A percentile compares a stretch with the other conserved stretches of the same genome.
phyloP scores from a whole-genome alignment of 2,797 vertebrate genomes.

The Meriones psammophilus region DNA sequence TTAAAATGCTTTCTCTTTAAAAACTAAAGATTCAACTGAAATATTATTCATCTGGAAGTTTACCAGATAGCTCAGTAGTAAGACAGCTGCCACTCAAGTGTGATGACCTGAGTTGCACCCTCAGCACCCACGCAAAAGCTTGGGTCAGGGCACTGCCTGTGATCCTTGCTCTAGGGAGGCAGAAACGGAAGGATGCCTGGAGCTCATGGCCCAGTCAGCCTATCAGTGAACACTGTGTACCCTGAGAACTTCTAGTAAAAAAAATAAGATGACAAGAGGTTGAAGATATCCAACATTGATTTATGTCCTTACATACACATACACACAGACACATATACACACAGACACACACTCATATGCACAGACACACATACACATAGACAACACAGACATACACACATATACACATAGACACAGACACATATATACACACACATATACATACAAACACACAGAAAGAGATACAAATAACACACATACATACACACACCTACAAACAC shows the following conservation, averaged over 20 bases:
- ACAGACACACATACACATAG: too few species aligned
- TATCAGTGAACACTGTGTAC: background rate
- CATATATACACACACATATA: background rate
- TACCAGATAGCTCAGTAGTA: background rate
- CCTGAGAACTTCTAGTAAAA: background rate
- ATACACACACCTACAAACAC: background rate
- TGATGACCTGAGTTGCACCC: background rate
- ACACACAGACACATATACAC: background rate
- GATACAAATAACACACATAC: background rate
- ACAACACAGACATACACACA: background rate
- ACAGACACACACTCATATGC: too few species aligned
- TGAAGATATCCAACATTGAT: background rate
- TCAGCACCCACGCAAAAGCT: too few species aligned
- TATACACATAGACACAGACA: background rate
- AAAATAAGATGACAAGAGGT: background rate
- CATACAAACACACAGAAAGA: background rate
- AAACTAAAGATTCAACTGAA: conserved; percentile 6
- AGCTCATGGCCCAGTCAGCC: background rate
- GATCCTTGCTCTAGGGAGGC: too few species aligned
- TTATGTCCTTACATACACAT: background rate
- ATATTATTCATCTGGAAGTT: conserved; percentile 5
- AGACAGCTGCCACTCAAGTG: background rate
- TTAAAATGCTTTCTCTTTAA: background rate
- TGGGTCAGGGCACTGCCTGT: background rate
- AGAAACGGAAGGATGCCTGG: background rate